Evolutionary conservation across 92 coral and sea anemone species (phyloP).

Genomic region (Pocillopora meandrina): DNA sequence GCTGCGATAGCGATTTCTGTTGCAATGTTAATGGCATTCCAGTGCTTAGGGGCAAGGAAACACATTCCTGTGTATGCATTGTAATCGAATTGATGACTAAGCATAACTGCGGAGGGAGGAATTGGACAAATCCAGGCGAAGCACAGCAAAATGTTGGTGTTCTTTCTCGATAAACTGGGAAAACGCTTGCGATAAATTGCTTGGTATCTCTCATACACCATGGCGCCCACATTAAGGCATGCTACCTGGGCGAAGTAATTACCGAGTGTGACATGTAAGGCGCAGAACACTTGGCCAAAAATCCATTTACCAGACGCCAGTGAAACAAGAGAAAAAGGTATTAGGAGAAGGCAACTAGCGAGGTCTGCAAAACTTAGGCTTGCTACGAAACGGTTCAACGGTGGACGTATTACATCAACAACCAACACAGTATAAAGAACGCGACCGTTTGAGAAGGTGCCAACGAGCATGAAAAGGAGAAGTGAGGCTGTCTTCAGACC

Average conservation of each 20-base stretch:
- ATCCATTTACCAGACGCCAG: constrained; percentile 26
- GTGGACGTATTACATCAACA: constrained; percentile 1
- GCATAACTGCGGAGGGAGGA: not conserved
- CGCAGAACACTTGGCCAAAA: constrained; percentile 1
- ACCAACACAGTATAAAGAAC: constrained; percentile 24
- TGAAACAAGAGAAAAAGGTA: constrained; percentile 22
- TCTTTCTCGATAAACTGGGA: constrained; percentile 20
- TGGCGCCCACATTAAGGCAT: not conserved
- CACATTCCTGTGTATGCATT: not conserved
- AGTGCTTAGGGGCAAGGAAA: not conserved
- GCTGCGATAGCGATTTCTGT: not conserved
- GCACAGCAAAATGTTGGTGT: not conserved
- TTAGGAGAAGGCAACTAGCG: not conserved
- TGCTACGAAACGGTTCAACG: constrained; percentile 19
- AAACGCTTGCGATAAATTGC: constrained; percentile 24
- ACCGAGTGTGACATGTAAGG: not conserved
- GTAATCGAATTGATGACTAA: constrained; percentile 3
- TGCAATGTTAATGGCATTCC: not conserved
- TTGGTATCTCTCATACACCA: constrained; percentile 28
- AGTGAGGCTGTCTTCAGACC: constrained; percentile 18
- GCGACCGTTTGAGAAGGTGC: constrained; percentile 21
- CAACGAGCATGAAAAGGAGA: constrained; percentile 16
- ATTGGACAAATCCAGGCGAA: constrained; percentile 17
- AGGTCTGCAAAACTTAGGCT: constrained; percentile 23
- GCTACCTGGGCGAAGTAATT: constrained; percentile 17